Evolutionary conservation across 2,113 vertebrate species (phyloP).

Genomic region (Glaucidium brasilianum): DNA sequence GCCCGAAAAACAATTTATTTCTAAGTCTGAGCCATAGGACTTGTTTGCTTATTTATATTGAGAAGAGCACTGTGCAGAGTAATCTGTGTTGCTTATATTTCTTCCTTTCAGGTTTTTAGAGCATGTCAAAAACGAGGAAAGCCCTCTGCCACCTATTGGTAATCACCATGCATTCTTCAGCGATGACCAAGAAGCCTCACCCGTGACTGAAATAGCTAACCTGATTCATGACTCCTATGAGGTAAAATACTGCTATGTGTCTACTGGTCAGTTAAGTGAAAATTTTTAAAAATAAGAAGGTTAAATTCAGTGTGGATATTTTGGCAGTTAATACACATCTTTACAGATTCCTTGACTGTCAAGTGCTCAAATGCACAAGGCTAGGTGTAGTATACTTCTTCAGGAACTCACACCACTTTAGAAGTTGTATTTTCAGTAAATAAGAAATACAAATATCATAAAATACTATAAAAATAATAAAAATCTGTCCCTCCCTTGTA

Average conservation of each 20-base stretch:
- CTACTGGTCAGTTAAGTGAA: background rate
- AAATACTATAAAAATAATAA: background rate
- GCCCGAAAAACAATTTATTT: background rate
- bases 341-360: background rate
- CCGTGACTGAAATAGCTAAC: conserved; percentile 81
- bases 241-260: conserved; percentile 63
- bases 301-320: background rate
- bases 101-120: conserved; percentile 87
- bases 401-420: background rate
- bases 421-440: background rate
- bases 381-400: background rate
- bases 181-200: conserved; percentile 59
- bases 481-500: conserved; percentile 23
- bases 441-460: background rate
- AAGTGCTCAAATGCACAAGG: background rate
- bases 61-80: background rate
- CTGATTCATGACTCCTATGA: conserved; percentile 89
- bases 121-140: conserved; percentile 83
- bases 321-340: background rate
- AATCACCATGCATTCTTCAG: conserved; percentile 77
- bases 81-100: background rate
- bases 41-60: background rate
- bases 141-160: conserved; percentile 68
- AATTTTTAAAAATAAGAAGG: background rate
- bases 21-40: background rate